These are phyloP conservation scores for Patella depressa DNA, from an alignment of 2,888 invertebrate genomes.

Conservation along the genomic window DNA sequence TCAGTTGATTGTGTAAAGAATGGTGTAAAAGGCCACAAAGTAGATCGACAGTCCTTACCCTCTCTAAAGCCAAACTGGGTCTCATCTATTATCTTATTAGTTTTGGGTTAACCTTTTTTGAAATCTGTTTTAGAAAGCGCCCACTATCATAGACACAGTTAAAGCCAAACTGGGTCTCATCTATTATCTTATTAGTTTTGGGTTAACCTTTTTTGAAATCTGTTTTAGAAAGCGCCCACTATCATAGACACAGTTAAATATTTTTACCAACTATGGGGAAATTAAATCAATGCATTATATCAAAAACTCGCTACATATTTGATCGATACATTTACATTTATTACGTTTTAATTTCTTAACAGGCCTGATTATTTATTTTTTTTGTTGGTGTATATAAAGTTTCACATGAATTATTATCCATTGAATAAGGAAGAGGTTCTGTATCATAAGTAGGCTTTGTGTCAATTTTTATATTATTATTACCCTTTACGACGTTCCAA, in stretches of 20 bases:
- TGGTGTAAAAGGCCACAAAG: background rate
- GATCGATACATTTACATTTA: background rate
- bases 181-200: background rate
- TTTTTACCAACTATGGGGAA: background rate
- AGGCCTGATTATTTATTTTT: background rate
- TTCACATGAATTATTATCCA: background rate
- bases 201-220: background rate
- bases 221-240: background rate
- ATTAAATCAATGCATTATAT: background rate
- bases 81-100: background rate
- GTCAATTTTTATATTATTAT: background rate
- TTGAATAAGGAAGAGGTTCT: background rate
- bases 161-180: background rate
- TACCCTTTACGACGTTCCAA: background rate
- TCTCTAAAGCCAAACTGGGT: background rate
- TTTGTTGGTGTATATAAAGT: background rate
- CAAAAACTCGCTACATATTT: background rate
- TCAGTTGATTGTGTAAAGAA: background rate
- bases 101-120: background rate
- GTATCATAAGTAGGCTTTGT: background rate
- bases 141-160: background rate
- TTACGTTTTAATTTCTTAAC: background rate
- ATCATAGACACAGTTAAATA: background rate
- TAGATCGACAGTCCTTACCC: background rate
- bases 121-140: background rate